A percentile compares a stretch with the other conserved stretches of the same genome.
These are phyloP conservation scores for Sebastes umbrosus DNA, from an alignment of 2,797 vertebrate species.

Conservation along the genomic window DNA sequence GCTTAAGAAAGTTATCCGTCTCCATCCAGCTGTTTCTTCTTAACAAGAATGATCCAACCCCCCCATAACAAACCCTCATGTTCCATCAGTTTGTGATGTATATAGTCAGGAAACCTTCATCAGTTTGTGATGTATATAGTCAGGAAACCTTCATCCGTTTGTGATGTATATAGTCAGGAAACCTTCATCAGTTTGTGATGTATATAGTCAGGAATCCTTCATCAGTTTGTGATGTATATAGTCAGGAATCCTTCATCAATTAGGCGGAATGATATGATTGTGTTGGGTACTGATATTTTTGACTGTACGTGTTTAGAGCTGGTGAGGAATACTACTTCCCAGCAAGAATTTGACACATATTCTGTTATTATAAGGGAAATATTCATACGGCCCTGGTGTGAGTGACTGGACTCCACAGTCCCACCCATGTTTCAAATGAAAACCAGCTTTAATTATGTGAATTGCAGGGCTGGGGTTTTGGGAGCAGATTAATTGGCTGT, in stretches of 20 bases:
- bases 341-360: not conserved
- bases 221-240: too few relatives aligned
- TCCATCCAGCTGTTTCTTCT: too few relatives aligned
- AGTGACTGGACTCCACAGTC: conserved; percentile 1
- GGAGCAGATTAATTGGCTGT: conserved; percentile 31
- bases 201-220: not conserved
- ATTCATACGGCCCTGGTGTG: not conserved
- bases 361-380: not conserved
- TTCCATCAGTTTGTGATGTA: not conserved
- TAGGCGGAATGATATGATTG: not conserved
- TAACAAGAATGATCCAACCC: not conserved
- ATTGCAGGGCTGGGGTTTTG: not conserved
- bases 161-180: too few relatives aligned
- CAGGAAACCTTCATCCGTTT: too few relatives aligned
- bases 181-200: too few relatives aligned
- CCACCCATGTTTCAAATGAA: conserved; percentile 5
- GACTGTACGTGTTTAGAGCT: not conserved
- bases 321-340: not conserved
- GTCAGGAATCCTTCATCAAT: too few relatives aligned
- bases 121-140: too few relatives aligned
- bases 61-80: not conserved
- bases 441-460: conserved; percentile 17
- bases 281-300: not conserved
- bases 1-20: too few relatives aligned
- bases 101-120: not conserved